Conservation (phyloP, 1,140 invertebrate species). For the Drosophila melanogaster region Release_6_plus_ISO1_MT NT_033777.3:20978501-20979000, state of each 20-base stretch:
- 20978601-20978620: conserved; percentile 74
- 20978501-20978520: conserved; percentile 56
- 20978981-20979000: conserved; percentile 29
- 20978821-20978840: conserved; percentile 1
- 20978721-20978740: conserved; percentile 62
- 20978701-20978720: conserved; percentile 81
- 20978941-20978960: conserved; percentile 52
- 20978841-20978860: conserved; percentile 51
- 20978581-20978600: conserved; percentile 14
- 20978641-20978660: conserved; percentile 31
- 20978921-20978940: conserved; percentile 53
- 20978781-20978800: conserved; percentile 32
- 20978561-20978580: conserved; percentile 25
- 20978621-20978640: conserved; percentile 75
- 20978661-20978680: conserved; percentile 9
- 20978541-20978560: conserved; percentile 32
- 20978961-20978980: conserved; percentile 37
- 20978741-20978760: conserved; percentile 23
- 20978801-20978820: neutral
- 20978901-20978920: conserved; percentile 74
- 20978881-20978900: conserved; percentile 66
- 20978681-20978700: conserved; percentile 48
- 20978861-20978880: conserved; percentile 14
- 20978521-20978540: conserved; percentile 17
- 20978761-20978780: conserved; percentile 25